Evolutionary conservation across 2,797 vertebrate genomes (phyloP).

Genomic region (Chromobotia macracanthus): DNA sequence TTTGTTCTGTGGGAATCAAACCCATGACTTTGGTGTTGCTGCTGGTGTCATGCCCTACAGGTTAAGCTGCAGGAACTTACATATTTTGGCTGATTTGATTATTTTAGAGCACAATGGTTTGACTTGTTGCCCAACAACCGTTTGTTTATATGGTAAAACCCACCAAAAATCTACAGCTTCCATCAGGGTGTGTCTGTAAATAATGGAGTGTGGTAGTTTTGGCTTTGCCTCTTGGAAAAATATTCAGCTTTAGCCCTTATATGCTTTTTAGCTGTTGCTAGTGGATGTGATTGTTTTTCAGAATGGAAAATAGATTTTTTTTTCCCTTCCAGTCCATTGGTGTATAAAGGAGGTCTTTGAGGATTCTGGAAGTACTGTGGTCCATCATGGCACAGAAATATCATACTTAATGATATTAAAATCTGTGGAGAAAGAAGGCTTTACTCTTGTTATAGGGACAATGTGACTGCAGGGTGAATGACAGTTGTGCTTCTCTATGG

Average conservation of each 20-base stretch:
- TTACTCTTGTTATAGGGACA: neutral
- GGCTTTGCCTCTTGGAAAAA: neutral
- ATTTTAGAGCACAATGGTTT: no score
- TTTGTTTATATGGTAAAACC: no score
- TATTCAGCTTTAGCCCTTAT: neutral
- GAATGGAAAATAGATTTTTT: neutral
- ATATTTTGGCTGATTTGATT: neutral
- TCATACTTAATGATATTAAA: slow-evolving; percentile 24
- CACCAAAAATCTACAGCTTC: neutral
- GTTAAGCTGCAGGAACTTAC: neutral
- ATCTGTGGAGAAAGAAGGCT: slow-evolving; percentile 11
- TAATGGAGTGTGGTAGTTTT: neutral
- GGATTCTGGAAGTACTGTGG: neutral
- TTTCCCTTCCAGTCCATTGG: neutral
- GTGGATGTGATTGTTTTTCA: neutral
- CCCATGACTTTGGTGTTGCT: neutral
- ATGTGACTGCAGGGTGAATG: slow-evolving; percentile 3
- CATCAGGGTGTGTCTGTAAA: neutral
- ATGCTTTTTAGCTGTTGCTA: neutral
- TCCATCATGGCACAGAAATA: neutral
- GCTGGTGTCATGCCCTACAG: neutral
- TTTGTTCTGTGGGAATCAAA: neutral
- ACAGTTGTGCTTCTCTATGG: neutral
- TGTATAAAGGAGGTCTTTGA: slow-evolving; percentile 32
- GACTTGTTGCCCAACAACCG: no score